Evolutionary conservation across 2,888 invertebrate species (phyloP).

Genomic region (Epirrita christyi): DNA sequence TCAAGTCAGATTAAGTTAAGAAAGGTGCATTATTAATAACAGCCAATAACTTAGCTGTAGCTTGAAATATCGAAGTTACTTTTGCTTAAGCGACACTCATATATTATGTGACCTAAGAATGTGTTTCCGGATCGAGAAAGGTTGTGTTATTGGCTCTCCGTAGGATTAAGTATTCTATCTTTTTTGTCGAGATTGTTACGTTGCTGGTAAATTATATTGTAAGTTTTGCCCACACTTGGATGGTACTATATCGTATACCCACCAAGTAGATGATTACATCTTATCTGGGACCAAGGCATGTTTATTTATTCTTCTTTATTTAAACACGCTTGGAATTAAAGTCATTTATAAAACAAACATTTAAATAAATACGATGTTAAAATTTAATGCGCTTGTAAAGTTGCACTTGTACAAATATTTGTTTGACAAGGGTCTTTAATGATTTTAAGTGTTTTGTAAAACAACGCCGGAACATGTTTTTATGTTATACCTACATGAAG

Average conservation of each 20-base stretch:
- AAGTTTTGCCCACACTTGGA: slow-evolving; percentile 9
- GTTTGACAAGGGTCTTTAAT: slow-evolving; percentile 59
- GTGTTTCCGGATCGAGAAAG: slow-evolving; percentile 76
- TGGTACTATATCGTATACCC: neutral
- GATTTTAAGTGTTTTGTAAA: slow-evolving; percentile 62
- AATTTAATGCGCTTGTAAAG: slow-evolving; percentile 50
- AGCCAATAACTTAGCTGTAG: slow-evolving; percentile 77
- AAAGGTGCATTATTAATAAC: slow-evolving; percentile 82
- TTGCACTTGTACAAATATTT: slow-evolving; percentile 53
- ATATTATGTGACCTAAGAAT: slow-evolving; percentile 77
- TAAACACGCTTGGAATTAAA: slow-evolving; percentile 17
- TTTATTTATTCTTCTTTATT: slow-evolving; percentile 17
- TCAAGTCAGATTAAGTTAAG: slow-evolving; percentile 83
- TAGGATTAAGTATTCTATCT: slow-evolving; percentile 57
- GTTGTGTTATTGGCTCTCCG: slow-evolving; percentile 65
- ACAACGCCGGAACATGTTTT: slow-evolving; percentile 45
- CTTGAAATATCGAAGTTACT: slow-evolving; percentile 82
- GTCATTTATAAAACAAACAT: slow-evolving; percentile 22
- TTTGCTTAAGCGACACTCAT: slow-evolving; percentile 80
- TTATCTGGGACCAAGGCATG: neutral
- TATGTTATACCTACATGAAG: slow-evolving; percentile 15
- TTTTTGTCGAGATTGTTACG: slow-evolving; percentile 50
- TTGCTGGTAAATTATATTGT: slow-evolving; percentile 45
- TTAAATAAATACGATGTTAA: slow-evolving; percentile 43
- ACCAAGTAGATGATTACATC: slow-evolving; percentile 14